A percentile compares a stretch with the other conserved stretches of the same genome.
phyloP scores from a whole-genome alignment of 2,113 vertebrate genomes.

The Pampusana beccarii region DNA sequence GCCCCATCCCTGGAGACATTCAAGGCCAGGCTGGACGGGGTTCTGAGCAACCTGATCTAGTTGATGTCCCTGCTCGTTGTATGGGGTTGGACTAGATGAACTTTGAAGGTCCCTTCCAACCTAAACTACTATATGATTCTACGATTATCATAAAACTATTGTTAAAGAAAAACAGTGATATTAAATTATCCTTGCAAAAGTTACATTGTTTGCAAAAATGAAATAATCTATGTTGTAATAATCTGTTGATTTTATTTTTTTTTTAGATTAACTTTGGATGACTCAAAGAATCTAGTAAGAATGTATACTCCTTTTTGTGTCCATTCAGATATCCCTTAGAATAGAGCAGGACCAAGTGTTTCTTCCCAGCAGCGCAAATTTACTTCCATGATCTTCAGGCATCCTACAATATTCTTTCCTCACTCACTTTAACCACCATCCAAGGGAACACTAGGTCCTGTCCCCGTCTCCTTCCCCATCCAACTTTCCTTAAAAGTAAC shows the following conservation, averaged over 20 bases:
- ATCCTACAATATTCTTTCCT: background rate
- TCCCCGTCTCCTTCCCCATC: fast-evolving
- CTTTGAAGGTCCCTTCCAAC: no score
- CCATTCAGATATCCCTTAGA: background rate
- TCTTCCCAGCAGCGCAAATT: background rate
- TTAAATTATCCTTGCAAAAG: background rate
- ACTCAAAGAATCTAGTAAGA: background rate
- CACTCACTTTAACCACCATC: background rate
- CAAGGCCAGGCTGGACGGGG: no score
- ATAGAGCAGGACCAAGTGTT: background rate
- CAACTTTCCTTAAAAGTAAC: background rate
- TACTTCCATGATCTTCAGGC: background rate
- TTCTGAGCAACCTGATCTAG: no score
- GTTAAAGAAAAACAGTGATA: background rate
- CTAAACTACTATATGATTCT: background rate
- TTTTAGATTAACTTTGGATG: background rate
- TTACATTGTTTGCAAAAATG: background rate
- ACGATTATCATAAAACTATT: background rate
- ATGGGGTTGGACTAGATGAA: no score
- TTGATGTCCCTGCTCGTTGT: no score
- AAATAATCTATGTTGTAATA: background rate
- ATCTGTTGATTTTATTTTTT: background rate
- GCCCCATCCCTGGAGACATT: no score
- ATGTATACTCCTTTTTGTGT: background rate
- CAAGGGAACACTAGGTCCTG: background rate